Conservation (phyloP, 1,140 invertebrate genomes). For the Drosophila ficusphila region DNA sequence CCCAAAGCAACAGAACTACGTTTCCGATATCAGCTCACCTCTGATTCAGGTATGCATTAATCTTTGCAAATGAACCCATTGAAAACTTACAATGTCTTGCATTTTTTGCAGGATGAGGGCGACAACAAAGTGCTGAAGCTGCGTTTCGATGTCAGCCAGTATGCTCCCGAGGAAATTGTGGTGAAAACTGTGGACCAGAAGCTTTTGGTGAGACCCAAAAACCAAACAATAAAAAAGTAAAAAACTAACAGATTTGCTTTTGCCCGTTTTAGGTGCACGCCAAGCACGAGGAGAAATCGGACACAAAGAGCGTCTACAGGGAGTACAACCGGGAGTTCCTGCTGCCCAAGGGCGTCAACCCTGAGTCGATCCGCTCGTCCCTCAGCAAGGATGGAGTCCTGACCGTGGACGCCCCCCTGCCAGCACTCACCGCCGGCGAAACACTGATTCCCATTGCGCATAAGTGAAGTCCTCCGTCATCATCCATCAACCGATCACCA, state of each 20-base stretch:
- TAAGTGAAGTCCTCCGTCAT: constrained; percentile 85
- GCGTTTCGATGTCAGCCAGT: constrained; percentile 97
- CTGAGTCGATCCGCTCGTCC: constrained; percentile 95
- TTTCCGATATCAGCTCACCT: constrained; percentile 93
- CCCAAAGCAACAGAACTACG: constrained; percentile 81
- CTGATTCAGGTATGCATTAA: constrained; percentile 88
- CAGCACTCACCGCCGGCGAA: constrained; percentile 89
- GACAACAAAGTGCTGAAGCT: constrained; percentile 95
- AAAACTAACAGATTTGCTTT: constrained; percentile 31
- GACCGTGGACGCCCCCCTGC: constrained; percentile 96
- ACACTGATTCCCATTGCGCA: constrained; percentile 92
- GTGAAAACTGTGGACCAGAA: constrained; percentile 98
- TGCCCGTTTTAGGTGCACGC: constrained; percentile 92
- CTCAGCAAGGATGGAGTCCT: constrained; percentile 96
- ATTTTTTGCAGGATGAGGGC: constrained; percentile 89
- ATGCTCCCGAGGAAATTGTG: constrained; percentile 97
- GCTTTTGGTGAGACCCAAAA: no score
- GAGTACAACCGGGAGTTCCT: constrained; percentile 98
- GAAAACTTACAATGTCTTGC: neutral
- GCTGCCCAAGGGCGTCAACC: constrained; percentile 96
- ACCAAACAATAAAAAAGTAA: no score
- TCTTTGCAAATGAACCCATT: neutral
- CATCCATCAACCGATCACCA: constrained; percentile 6
- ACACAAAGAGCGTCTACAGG: constrained; percentile 96
- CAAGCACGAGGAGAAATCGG: constrained; percentile 97